Percentiles rank a stretch among this genome's conserved stretches.
phyloP scores from a whole-genome alignment of 2,113 vertebrate species.

The Myotis yumanensis region DNA sequence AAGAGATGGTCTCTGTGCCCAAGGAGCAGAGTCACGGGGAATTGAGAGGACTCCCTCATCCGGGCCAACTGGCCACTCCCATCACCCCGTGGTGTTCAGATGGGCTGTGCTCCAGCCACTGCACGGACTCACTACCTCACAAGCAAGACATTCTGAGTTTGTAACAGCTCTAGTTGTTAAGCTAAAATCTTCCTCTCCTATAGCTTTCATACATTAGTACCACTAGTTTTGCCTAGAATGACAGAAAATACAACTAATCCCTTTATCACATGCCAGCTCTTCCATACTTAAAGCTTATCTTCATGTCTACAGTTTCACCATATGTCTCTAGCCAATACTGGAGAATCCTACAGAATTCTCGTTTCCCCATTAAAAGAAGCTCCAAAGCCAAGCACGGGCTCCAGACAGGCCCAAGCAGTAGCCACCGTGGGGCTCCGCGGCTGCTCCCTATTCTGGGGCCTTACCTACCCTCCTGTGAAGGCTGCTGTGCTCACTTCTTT shows the following conservation, averaged over 20 bases:
- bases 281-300: background rate
- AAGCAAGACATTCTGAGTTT: background rate
- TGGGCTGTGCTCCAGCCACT: no score
- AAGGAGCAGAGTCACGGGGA: background rate
- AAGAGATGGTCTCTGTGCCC: background rate
- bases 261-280: background rate
- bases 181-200: background rate
- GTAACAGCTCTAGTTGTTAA: background rate
- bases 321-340: background rate
- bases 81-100: background rate
- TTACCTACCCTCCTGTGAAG: background rate
- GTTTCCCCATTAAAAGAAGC: background rate
- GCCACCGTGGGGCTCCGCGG: rapidly evolving
- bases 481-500: background rate
- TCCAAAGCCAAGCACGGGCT: background rate
- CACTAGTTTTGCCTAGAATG: background rate
- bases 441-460: background rate
- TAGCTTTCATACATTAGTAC: background rate
- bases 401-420: background rate
- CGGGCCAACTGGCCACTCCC: background rate
- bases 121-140: background rate
- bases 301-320: background rate
- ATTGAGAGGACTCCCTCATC: background rate
- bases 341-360: background rate
- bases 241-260: background rate